Base-by-base conservation (phyloP, 1,140 invertebrate species). In the Octopus bimaculoides region DNA sequence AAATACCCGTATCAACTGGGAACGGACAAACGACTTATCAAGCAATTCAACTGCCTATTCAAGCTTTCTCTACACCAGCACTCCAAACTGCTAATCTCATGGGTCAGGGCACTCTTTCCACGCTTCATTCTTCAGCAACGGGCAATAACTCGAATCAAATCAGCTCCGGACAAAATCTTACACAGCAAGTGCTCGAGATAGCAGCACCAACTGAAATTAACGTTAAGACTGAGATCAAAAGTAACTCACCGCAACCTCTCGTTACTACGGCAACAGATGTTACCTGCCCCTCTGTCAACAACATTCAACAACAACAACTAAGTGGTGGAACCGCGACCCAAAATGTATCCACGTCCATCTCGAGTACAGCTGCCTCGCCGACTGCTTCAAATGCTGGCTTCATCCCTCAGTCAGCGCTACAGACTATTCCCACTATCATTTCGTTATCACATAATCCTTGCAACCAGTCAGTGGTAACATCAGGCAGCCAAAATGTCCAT, bases 1-100 rank as follows among this genome's bases (percentile, higher is more conserved):
- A 89, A 80, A 85, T 89, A 10, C 96, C 97, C 3, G 95, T 98
- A 78, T 95, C 95, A 80, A 94, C 95, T 8, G 93, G 93, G 20
- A 95, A 95, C 89, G 97, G 97, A 0, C 96, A 98, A 89, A 97
- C 96, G 26, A 81, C 17, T 77, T 78, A 10, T 54, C 77, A 78
- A 71, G 52, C 61, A 54, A 54, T 75, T 54, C 80, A 84, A 79
- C 75, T 80, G 52, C 74, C 74, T 17, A 5, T 69, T 20, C 55
- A 69, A 14, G 77, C 77, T 52, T 56, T 78, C 9, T 55, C 66
- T 9, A 20, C n/a, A 61, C 54, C 77, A 9, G 5, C 77, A 20
- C 56, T 78, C 17, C 54, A 26, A 54, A 17, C 55, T 7, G 20
- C 20, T 55, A 69, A 41, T 20, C 66, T 71, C 66, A 20, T 14